Conservation (phyloP, 2,797 vertebrate genomes). For the Tokudaia muenninki region DNA sequence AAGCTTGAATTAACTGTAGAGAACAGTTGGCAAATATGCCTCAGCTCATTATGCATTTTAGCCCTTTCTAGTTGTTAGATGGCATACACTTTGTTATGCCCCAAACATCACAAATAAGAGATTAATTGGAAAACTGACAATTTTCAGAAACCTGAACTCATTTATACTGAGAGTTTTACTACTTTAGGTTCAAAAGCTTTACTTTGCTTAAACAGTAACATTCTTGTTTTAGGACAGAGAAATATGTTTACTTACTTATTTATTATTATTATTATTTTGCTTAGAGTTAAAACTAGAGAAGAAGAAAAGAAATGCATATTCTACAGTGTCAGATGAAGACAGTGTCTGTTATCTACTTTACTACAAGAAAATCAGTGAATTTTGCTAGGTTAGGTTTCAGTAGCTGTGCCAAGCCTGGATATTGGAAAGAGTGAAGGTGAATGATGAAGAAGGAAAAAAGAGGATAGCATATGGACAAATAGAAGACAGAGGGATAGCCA, state of each 20-base stretch:
- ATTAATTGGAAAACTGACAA: constrained; percentile 4
- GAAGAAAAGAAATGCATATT: not conserved
- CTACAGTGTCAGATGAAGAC: not conserved
- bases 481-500: not conserved
- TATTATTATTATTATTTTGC: not conserved
- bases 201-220: constrained; percentile 7
- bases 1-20: not conserved
- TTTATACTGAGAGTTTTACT: not conserved
- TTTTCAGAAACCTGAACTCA: not conserved
- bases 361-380: not conserved
- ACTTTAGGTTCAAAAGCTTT: not conserved
- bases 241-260: not conserved
- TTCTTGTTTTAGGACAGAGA: constrained; percentile 5
- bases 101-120: not conserved
- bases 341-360: not conserved
- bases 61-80: not conserved
- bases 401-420: constrained; percentile 19
- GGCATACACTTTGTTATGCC: not conserved
- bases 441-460: not conserved
- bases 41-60: not conserved
- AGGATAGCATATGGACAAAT: not conserved
- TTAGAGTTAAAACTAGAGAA: not conserved
- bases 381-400: not conserved
- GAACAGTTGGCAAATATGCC: not conserved
- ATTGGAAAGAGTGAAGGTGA: not conserved